Base-by-base conservation (phyloP, 2,797 vertebrate genomes). In the Enteromius thamalakanensis region DNA sequence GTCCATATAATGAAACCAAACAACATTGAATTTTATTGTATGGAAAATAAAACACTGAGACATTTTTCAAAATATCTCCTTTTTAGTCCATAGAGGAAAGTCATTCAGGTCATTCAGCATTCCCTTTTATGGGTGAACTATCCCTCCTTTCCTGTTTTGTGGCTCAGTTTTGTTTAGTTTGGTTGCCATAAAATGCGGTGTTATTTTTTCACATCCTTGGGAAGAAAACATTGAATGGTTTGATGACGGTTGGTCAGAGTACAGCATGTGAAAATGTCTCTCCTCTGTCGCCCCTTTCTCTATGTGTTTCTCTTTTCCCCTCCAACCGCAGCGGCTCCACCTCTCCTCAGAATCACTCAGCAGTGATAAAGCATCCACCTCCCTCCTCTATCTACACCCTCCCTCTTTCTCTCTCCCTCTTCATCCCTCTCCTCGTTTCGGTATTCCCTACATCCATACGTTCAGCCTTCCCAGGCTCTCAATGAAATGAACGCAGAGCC, bases 401-500 rank as follows among this genome's bases (percentile, higher is more conserved):
- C 76, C 19, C 51, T 65, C 64, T 53, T 32, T 2, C 0, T 72
- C 81, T 74, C 75, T 53, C 29, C 21, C 32, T 3, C 0, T 76
- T 67, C 62, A 74, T 82, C 76, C 53, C 51, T 45, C 60, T 37
- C 65, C 75, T 55, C 86, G 84, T 87, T 90, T 91, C 90, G 89
- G 91, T 85, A 81, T 77, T 81, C 47, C 72, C 72, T 70, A 34
- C 12, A 65, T 88, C 84, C 74, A 84, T 85, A 84, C 70, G 6
- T 84, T 71, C 45, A 80, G 77, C 87, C 60, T 76, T 82, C 84
- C 87, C 86, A 87, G 51, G 68, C 85, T 92, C 90, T 92, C 93
- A 91, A 91, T 94, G 92, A 94, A 94, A 91, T 91, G 92, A 93
- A 89, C 83, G 37, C 49, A 72, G 79, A 85, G 60, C 85, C 82